phyloP scores from a whole-genome alignment of 2,797 vertebrate species.

The Crenichthys baileyi region DNA sequence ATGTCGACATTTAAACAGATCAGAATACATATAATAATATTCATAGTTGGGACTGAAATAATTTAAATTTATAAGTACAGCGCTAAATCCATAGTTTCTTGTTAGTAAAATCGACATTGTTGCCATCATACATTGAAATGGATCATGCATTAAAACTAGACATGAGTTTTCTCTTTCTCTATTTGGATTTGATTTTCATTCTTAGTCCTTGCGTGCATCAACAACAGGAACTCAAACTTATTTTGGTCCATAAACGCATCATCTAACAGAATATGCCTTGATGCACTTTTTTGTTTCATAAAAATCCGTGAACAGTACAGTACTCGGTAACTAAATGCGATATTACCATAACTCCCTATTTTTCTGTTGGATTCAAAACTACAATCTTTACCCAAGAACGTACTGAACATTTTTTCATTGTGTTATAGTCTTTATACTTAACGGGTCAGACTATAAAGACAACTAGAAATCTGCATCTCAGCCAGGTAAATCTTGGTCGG shows the following conservation, averaged over 20 bases:
- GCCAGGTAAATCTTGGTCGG: neutral
- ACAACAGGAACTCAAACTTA: neutral
- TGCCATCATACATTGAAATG: neutral
- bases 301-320: neutral
- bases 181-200: neutral
- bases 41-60: neutral
- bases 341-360: neutral
- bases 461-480: neutral
- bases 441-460: neutral
- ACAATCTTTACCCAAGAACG: neutral
- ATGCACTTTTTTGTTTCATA: neutral
- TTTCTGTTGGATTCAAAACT: neutral
- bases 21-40: too few species aligned
- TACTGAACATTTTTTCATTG: neutral
- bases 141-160: neutral
- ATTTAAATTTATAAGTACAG: neutral
- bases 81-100: neutral
- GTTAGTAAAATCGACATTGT: neutral
- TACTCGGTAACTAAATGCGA: neutral
- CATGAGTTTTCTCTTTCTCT: neutral
- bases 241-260: neutral
- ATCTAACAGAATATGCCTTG: neutral
- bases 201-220: neutral
- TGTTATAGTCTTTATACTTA: neutral
- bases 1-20: too few species aligned